Percentiles rank a stretch among this genome's conserved stretches.
Evolutionary conservation across 2,797 vertebrate species (phyloP).

Genomic region (Graptemys geographica): DNA sequence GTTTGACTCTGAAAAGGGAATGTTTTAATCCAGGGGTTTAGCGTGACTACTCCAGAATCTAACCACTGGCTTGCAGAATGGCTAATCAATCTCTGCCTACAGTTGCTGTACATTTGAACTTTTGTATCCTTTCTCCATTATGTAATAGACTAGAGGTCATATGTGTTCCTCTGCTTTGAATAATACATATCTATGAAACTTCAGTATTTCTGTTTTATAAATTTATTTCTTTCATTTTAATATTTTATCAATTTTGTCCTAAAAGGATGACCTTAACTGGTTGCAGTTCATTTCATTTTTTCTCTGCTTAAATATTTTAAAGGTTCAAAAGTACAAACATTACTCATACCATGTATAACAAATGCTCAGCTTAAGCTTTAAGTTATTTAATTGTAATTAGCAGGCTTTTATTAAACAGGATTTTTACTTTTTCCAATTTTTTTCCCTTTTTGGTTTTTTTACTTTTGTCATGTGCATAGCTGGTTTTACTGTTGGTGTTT

Average conservation of each 20-base stretch:
- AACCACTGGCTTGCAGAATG: constrained; percentile 22
- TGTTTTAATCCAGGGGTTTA: not conserved
- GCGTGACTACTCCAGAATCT: constrained; percentile 8
- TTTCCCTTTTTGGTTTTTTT: not conserved
- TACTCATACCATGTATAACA: constrained; percentile 70
- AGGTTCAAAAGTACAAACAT: constrained; percentile 81
- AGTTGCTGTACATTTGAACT: constrained; percentile 73
- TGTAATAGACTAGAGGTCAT: constrained; percentile 79
- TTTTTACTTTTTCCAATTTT: constrained; percentile 38
- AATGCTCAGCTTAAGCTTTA: constrained; percentile 69
- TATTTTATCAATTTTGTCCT: constrained; percentile 86
- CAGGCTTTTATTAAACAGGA: constrained; percentile 67
- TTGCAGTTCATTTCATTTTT: constrained; percentile 83
- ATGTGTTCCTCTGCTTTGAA: constrained; percentile 77
- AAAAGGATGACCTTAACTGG: constrained; percentile 85
- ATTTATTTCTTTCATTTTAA: constrained; percentile 86
- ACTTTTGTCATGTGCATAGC: not conserved
- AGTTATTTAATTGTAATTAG: constrained; percentile 77
- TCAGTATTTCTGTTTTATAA: constrained; percentile 77
- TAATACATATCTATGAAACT: constrained; percentile 81
- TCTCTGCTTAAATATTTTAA: constrained; percentile 84
- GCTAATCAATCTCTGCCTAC: constrained; percentile 51
- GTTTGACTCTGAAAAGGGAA: constrained; percentile 14
- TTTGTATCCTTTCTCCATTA: constrained; percentile 71
- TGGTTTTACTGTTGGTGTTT: constrained; percentile 8